Evolutionary conservation across 2,888 invertebrate species (phyloP).

Genomic region (Ectemnius lituratus): DNA sequence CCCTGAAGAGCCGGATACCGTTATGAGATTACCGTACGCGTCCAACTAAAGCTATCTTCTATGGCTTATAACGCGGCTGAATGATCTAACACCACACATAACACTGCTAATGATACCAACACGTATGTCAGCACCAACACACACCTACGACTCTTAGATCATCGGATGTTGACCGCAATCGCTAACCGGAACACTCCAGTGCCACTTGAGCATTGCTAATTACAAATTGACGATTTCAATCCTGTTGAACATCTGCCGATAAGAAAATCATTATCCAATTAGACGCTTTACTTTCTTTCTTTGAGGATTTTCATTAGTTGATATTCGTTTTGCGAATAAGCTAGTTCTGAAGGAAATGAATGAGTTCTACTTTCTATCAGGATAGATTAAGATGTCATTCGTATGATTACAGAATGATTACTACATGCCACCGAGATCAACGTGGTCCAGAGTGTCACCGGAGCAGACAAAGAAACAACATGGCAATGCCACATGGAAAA

Average conservation of each 20-base stretch:
- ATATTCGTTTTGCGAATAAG: too few species aligned
- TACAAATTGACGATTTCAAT: too few species aligned
- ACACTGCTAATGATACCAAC: too few species aligned
- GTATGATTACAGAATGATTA: conserved; percentile 72
- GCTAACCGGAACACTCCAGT: too few species aligned
- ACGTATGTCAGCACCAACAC: too few species aligned
- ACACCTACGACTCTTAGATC: too few species aligned
- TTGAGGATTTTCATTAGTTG: too few species aligned
- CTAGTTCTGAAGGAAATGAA: background rate
- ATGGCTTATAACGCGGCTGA: conserved; percentile 37
- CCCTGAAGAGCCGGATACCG: conserved; percentile 47
- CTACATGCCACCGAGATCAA: conserved; percentile 72
- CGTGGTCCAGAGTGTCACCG: conserved; percentile 74
- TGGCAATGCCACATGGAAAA: conserved; percentile 70
- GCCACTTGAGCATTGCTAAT: too few species aligned
- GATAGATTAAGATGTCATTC: background rate
- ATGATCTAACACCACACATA: background rate
- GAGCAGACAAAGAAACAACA: conserved; percentile 66
- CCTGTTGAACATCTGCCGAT: too few species aligned
- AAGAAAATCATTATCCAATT: too few species aligned
- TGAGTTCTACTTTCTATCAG: conserved; percentile 21
- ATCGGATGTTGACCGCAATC: too few species aligned
- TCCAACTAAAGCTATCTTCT: conserved; percentile 48
- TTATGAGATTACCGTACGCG: conserved; percentile 57
- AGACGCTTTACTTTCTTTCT: too few species aligned